Percentiles rank a stretch among this genome's conserved stretches.
Conservation (phyloP, 2,113 vertebrate species). For the Cephalopterus ornatus region DNA sequence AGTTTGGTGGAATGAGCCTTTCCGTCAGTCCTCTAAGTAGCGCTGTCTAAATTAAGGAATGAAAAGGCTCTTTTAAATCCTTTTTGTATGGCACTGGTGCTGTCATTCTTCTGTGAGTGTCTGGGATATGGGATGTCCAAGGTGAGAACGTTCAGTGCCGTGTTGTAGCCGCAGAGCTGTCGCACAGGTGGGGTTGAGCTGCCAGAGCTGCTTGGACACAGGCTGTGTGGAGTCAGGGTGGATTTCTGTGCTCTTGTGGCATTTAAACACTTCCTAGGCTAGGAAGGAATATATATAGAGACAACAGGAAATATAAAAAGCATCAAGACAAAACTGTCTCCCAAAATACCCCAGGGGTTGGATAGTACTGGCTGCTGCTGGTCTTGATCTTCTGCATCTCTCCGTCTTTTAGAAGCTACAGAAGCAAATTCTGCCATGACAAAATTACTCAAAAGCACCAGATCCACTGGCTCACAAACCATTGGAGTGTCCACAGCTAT, state of each 20-base stretch:
- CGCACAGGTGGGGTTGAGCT: neutral
- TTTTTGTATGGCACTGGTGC: neutral
- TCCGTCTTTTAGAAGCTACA: neutral
- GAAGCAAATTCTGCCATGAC: accelerated
- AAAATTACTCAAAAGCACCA: neutral
- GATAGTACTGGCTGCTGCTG: neutral
- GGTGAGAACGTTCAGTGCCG: accelerated
- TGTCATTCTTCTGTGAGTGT: neutral
- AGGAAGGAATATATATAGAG: neutral
- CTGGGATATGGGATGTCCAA: neutral
- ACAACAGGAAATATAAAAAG: neutral
- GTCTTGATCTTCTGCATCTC: neutral
- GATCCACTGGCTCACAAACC: neutral
- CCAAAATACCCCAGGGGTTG: neutral
- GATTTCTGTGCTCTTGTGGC: neutral
- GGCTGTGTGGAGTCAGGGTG: neutral
- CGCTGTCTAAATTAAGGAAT: neutral
- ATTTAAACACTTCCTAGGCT: neutral
- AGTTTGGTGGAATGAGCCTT: neutral
- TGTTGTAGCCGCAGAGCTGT: accelerated
- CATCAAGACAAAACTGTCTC: neutral
- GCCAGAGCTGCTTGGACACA: neutral
- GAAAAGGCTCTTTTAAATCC: neutral
- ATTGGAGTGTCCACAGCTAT: neutral
- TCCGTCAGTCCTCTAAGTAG: neutral